Percentiles rank a stretch among this genome's conserved stretches.
Evolutionary conservation across 2,888 invertebrate species (phyloP).

Genomic region (Plusia festucae): DNA sequence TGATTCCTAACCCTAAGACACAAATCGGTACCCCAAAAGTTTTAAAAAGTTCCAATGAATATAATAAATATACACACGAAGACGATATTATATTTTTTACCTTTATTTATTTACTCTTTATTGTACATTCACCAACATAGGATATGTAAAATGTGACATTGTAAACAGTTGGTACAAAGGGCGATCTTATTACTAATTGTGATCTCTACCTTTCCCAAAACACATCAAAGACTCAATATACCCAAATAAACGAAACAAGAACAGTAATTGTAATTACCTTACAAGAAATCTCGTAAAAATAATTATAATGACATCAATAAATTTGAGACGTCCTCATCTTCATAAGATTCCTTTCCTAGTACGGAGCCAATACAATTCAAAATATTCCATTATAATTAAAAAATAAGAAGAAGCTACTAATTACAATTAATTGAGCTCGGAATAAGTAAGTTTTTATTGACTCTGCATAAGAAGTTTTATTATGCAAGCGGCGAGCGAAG

Average conservation of each 20-base stretch:
- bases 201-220: background rate
- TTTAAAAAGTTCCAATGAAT: too few relatives aligned
- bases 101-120: too few relatives aligned
- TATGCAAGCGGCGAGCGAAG: constrained; percentile 32
- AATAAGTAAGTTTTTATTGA: constrained; percentile 24
- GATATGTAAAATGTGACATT: too few relatives aligned
- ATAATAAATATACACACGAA: too few relatives aligned
- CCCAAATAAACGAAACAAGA: background rate
- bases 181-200: too few relatives aligned
- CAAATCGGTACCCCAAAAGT: too few relatives aligned
- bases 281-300: background rate
- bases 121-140: too few relatives aligned
- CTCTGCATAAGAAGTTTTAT: constrained; percentile 27
- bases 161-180: too few relatives aligned
- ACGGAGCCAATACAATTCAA: background rate
- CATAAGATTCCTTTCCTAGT: background rate
- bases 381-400: constrained; percentile 6
- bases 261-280: background rate
- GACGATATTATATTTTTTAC: too few relatives aligned
- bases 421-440: constrained; percentile 43
- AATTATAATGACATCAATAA: background rate
- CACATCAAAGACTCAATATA: background rate
- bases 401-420: constrained; percentile 21
- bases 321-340: constrained; percentile 1
- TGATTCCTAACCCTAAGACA: too few relatives aligned